These are phyloP conservation scores for Eulemur macaco DNA, from an alignment of 2,113 vertebrate species.

Conservation along the genomic window DNA sequence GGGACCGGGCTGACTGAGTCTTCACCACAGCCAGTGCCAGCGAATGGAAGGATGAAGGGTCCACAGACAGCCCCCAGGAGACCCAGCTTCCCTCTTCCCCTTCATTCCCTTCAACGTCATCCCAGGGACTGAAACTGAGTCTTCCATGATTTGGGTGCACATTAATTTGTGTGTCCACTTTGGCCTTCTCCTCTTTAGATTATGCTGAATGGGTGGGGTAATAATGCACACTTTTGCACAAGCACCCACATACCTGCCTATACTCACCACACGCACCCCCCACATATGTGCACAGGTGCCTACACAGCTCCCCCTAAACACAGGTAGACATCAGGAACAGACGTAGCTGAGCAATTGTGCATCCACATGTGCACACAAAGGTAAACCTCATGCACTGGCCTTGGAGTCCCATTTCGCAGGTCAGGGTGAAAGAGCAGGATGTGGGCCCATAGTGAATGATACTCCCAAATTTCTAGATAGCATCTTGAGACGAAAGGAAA, in stretches of 20 bases:
- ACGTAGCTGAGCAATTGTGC: no score
- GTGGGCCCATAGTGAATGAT: background rate
- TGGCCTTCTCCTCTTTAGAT: background rate
- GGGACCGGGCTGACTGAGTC: background rate
- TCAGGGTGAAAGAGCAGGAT: background rate
- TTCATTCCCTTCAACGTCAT: background rate
- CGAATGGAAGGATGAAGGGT: background rate
- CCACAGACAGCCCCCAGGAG: background rate
- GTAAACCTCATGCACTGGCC: background rate
- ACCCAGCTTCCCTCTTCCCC: background rate
- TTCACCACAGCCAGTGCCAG: background rate
- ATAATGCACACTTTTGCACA: background rate
- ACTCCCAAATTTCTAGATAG: background rate
- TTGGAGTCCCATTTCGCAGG: background rate
- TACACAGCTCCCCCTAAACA: background rate
- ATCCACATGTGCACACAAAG: background rate
- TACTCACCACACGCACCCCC: fast-evolving
- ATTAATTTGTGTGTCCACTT: background rate
- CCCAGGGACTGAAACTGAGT: background rate
- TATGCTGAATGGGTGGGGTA: background rate
- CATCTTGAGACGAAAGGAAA: background rate
- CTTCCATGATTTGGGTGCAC: background rate
- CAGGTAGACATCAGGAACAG: background rate
- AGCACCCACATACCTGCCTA: background rate
- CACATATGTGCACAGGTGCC: background rate